Evolutionary conservation across 2,113 vertebrate species (phyloP).

Genomic region (Nymphicus hollandicus): DNA sequence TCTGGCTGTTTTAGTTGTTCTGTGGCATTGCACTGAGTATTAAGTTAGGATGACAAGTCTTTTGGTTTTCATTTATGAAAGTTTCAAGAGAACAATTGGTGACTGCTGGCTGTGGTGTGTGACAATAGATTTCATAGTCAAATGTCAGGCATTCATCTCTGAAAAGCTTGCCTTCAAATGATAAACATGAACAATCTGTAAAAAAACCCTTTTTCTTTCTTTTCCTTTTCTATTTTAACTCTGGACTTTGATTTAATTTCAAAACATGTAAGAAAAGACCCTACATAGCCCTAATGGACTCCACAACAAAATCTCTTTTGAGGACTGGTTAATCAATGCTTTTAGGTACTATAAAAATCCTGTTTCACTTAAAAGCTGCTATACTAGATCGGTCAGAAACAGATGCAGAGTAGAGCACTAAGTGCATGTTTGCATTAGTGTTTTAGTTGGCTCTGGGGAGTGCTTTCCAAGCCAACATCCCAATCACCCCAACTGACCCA

Average conservation of each 20-base stretch:
- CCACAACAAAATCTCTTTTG: not conserved
- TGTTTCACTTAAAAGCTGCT: not conserved
- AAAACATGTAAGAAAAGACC: not conserved
- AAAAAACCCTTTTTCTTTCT: fast-evolving
- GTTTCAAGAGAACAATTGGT: not conserved
- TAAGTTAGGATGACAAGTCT: not conserved
- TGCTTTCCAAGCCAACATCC: not conserved
- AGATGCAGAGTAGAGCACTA: not conserved
- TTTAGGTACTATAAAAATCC: not conserved
- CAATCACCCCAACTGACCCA: not conserved
- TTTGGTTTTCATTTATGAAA: not conserved
- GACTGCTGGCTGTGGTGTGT: not conserved
- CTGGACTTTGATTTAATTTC: not conserved
- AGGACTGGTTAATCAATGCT: not conserved
- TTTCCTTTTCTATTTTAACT: not conserved
- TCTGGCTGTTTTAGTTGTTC: not conserved
- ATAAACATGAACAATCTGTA: not conserved
- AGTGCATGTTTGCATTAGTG: not conserved
- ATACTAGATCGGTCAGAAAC: not conserved
- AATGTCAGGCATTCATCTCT: not conserved
- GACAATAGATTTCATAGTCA: not conserved
- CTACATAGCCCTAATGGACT: not conserved
- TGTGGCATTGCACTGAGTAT: not conserved
- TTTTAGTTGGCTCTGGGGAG: not conserved
- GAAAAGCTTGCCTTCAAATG: not conserved